Evolutionary conservation across 2,797 vertebrate genomes (phyloP), one percentile per base, ranked within the genome.

Genomic region (Nasua narica): DNA sequence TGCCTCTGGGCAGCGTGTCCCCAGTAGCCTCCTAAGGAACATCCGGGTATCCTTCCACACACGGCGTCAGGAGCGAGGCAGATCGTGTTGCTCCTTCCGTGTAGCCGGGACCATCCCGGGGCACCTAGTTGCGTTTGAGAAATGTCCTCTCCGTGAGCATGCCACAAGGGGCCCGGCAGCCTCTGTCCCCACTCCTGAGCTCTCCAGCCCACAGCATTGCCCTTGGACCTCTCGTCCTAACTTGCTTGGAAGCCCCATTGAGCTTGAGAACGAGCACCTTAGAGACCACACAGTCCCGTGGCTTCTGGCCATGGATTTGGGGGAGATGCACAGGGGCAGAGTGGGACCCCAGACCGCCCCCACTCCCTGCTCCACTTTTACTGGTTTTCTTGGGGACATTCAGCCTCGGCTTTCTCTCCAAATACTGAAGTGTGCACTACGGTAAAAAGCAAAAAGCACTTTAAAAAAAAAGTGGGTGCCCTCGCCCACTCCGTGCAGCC

Each of bases 331-430:
- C 48, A 40, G 19, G 46, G 54, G 46, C 9, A 3, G 7, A 56
- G 65, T 0, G 7, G 70, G 37, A 18, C 35, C 50, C 54, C 40
- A 62, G 46, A 2, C 11, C 32, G 50, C 40, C 13, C 40, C 7
- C 0, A 25, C 74, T 85, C 48, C 86, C 14, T 7, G 10, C 43
- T 19, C 83, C 0, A 0, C 50, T 72, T 76, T 60, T 16, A 14
- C 72, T 76, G 81, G 52, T 52, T 76, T 83, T 70, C 7, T 23
- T 37, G n/a, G 1, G 12, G 23, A 77, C 32, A 23, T 62, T 77
- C 40, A 8, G 69, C 25, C n/a, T 95, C 32, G 32, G 27, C 29
- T 60, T 88, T 97, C 78, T 74, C 32, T 18, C 79, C 60, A 76
- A 85, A 87, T 32, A 58, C 77, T 19, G 15, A 72, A 23, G 48